Base-by-base conservation (phyloP, 2,113 vertebrate genomes). In the Semicossyphus pulcher region DNA sequence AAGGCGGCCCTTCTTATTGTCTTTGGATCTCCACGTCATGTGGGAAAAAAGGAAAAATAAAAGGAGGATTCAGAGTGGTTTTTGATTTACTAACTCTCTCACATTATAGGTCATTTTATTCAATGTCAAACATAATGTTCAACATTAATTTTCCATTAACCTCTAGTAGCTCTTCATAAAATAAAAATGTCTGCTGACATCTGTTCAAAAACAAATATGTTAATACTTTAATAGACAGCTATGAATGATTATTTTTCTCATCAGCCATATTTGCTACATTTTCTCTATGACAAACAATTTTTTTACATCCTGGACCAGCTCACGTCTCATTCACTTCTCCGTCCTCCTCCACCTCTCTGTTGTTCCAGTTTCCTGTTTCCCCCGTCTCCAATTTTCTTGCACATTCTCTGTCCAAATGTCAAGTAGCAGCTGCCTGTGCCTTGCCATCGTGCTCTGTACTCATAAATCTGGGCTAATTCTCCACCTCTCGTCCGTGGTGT, bases 381-480 rank as follows among this genome's bases (percentile, higher is more conserved):
- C 68, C 72, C 36, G 26, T 81, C 83, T 80, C 75, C 85, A 87
- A 84, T 85, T 75, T 86, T 88, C 78, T 82, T 72, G 72, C 84
- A 85, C 83, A 67, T 81, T 85, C 63, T 81, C 78, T 73, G 87
- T 81, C 87, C 83, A 92, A 92, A 91, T 91, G 88, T 89, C 89
- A 91, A 87, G 81, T 86, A 87, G 86, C 90, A 89, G 87, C 89
- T 89, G 89, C 88, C 82, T 78, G 86, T 57, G 75, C 77, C 89
- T 80, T 77, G 89, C 86, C 83, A 82, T 80, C 65, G 80, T 81
- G 76, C 81, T 89, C 83, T 62, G 48, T 37, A 72, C 82, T 85
- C 92, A 92, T 93, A 93, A 93, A 92, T 94, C 93, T 89, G 83
- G 58, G 81, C 79, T 92, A 92, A 94, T 94, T 94, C 90, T 91